Base-by-base conservation (phyloP, 2,888 invertebrate genomes). In the Drosophila prostipennis region DNA sequence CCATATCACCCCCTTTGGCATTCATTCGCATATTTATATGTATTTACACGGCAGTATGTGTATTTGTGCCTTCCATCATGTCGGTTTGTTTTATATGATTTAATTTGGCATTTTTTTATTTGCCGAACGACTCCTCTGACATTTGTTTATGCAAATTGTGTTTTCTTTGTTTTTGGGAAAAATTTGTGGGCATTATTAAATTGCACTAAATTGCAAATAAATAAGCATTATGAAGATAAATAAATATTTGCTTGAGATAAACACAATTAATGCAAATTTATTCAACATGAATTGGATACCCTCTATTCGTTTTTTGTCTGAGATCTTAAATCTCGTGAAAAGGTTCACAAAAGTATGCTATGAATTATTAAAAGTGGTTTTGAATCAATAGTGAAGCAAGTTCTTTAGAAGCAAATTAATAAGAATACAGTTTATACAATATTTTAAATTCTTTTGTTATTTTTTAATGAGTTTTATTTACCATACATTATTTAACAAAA, bases 61-160 rank as follows among this genome's bases (percentile, higher is more conserved):
- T 60, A 46, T 77, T 29, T 56, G 42, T 64, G 67, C 56, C 51
- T 5, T 16, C 52, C 68, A 53, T 65, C 57, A 54, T 72, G 76
- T 71, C 55, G 57, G 61, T 68, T 69, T 79, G 70, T 76, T 80
- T 74, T 67, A 64, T 75, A 75, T 76, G 76, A 83, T 83, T 83
- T 78, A 83, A 87, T 81, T 80, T 84, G 68, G 29, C 61, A 80
- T 67, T 67, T 67, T 68, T 59, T 70, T 53, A 23, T 74, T 86
- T 77, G 68, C 57, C 57, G 63, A 63, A 48, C 53, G 57, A 49
- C 52, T 69, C 72, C 55, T 54, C 72, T 57, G 65, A 29, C 61
- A 56, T 77, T 82, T 63, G 60, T 48, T 73, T 72, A 86, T 74
- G 83, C 74, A 82, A 80, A 80, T 80, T 54, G 32, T 36, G 46